Evolutionary conservation across 2,797 vertebrate species (phyloP).

Genomic region (Anas bahamensis): DNA sequence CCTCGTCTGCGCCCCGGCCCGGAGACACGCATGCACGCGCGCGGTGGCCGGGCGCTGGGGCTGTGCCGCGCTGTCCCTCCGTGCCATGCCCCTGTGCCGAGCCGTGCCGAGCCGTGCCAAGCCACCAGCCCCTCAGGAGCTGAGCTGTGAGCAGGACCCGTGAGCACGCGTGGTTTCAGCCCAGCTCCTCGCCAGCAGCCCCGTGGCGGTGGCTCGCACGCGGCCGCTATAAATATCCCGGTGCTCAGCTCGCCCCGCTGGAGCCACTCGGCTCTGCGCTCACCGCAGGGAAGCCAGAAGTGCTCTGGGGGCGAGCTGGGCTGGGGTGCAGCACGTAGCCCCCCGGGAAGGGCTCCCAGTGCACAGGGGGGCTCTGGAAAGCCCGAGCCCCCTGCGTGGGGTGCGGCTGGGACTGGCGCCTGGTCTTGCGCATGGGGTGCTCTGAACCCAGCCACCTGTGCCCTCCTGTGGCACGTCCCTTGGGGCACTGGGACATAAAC

Average conservation of each 20-base stretch:
- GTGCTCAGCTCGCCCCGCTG: neutral
- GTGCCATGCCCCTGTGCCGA: too few species aligned
- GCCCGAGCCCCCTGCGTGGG: too few species aligned
- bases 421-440: too few species aligned
- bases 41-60: too few species aligned
- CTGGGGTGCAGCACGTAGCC: accelerated
- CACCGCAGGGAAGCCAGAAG: neutral
- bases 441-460: neutral
- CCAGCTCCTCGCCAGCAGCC: neutral
- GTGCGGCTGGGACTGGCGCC: too few species aligned
- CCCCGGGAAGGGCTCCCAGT: neutral
- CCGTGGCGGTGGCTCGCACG: accelerated
- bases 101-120: too few species aligned
- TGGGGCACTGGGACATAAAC: neutral
- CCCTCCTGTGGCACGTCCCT: neutral
- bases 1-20: neutral
- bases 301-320: neutral
- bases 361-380: too few species aligned
- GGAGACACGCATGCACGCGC: neutral
- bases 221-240: neutral
- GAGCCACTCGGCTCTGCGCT: neutral
- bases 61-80: too few species aligned
- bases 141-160: accelerated
- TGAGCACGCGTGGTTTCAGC: neutral
- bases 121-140: neutral